Evolutionary conservation across 2,888 invertebrate genomes (phyloP).

Genomic region (Nephrotoma guestfalica): DNA sequence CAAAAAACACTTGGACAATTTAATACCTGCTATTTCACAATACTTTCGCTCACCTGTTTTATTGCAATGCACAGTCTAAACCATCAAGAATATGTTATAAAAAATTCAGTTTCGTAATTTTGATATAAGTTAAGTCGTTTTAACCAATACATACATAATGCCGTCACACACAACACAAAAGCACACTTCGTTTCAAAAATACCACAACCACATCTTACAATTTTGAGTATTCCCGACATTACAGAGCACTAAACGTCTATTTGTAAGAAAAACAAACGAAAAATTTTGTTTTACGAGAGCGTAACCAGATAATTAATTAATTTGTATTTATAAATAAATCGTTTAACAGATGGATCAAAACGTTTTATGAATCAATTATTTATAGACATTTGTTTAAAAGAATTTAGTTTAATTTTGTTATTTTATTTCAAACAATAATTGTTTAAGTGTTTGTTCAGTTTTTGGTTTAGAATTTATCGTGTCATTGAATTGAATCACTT

Average conservation of each 20-base stretch:
- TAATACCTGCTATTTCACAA: too few species aligned
- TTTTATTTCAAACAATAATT: neutral
- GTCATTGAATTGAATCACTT: neutral
- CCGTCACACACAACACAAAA: too few species aligned
- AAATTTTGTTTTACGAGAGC: neutral
- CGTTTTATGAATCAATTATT: neutral
- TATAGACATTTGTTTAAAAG: neutral
- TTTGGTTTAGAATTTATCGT: neutral
- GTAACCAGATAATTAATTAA: neutral
- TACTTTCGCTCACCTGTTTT: too few species aligned
- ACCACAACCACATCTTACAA: too few species aligned
- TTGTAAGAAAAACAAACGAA: neutral
- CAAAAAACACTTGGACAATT: too few species aligned
- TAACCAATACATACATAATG: too few species aligned
- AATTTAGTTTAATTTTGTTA: neutral
- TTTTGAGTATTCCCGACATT: too few species aligned
- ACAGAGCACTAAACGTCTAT: neutral
- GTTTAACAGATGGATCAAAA: neutral
- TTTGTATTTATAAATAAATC: neutral
- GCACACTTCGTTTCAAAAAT: too few species aligned
- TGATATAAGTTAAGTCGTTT: too few species aligned
- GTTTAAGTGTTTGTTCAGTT: neutral
- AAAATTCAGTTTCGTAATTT: too few species aligned
- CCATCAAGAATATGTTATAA: too few species aligned
- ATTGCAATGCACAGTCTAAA: too few species aligned